Conservation (phyloP, 2,888 invertebrate species). For the Dione juno region DNA sequence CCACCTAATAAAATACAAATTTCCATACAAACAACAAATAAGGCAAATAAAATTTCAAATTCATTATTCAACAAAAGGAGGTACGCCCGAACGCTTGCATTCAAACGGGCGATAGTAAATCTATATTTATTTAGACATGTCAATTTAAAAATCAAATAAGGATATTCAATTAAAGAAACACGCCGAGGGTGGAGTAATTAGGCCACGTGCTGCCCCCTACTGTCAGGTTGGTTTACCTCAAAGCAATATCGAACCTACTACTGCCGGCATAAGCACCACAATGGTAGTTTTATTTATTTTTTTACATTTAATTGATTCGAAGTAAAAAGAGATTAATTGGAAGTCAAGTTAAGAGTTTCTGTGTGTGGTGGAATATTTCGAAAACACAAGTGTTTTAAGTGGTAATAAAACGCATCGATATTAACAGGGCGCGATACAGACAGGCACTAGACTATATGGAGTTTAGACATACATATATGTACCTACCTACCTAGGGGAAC, state of each 20-base stretch:
- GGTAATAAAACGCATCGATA: slow-evolving; percentile 28
- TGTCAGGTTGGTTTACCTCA: slow-evolving; percentile 1
- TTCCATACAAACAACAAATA: slow-evolving; percentile 14
- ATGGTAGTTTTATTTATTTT: slow-evolving; percentile 33
- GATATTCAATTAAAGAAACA: slow-evolving; percentile 76
- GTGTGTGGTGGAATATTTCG: slow-evolving; percentile 50
- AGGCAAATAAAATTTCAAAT: slow-evolving; percentile 14
- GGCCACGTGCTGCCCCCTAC: slow-evolving; percentile 71
- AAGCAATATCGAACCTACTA: slow-evolving; percentile 33
- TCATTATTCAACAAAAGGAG: slow-evolving; percentile 20
- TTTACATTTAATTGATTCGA: slow-evolving; percentile 53
- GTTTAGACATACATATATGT: slow-evolving; percentile 1
- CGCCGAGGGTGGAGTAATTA: slow-evolving; percentile 68
- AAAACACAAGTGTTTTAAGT: slow-evolving; percentile 36
- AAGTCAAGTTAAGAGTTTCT: slow-evolving; percentile 63
- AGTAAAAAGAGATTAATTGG: slow-evolving; percentile 69
- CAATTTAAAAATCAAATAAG: slow-evolving; percentile 76
- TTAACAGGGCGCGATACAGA: slow-evolving; percentile 16
- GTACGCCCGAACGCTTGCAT: slow-evolving; percentile 17
- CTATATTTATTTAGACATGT: slow-evolving; percentile 54
- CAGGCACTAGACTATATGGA: slow-evolving; percentile 4
- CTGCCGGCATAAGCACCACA: slow-evolving; percentile 21
- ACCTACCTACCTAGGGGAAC: neutral
- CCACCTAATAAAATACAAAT: neutral
- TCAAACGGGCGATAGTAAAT: slow-evolving; percentile 13